These are phyloP conservation scores for Asarcornis scutulata DNA, from an alignment of 2,113 vertebrate species.

Conservation along the genomic window DNA sequence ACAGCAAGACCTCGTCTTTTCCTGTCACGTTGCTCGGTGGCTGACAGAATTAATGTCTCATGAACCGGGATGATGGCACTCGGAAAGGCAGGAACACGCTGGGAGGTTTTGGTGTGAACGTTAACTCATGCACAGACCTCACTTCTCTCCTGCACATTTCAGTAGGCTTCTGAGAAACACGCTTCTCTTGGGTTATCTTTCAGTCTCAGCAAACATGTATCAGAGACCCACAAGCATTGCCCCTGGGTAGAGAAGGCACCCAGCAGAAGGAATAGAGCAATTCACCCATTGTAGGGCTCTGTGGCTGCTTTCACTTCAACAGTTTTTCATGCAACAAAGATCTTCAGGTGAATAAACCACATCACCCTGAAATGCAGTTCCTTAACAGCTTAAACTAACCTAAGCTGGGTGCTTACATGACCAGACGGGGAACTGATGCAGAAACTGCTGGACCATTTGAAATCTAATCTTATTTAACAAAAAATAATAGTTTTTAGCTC, in stretches of 20 bases:
- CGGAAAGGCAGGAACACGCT: background rate
- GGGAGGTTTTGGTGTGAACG: background rate
- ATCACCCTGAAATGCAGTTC: background rate
- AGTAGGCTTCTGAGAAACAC: background rate
- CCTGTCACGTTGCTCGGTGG: background rate
- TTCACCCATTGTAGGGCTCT: background rate
- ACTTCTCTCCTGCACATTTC: background rate
- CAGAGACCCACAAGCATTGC: background rate
- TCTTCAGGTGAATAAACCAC: background rate
- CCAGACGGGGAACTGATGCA: background rate
- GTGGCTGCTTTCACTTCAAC: background rate
- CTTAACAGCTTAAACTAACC: background rate
- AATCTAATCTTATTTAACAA: background rate
- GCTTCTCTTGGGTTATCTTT: background rate
- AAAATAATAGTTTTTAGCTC: background rate
- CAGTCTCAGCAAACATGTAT: background rate
- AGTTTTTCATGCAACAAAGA: background rate
- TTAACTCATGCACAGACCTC: background rate
- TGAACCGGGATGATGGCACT: background rate
- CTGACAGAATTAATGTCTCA: background rate
- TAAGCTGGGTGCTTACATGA: background rate
- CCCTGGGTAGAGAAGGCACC: background rate
- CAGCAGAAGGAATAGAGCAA: background rate
- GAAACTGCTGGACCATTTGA: background rate
- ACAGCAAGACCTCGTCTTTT: background rate